Evolutionary conservation across 2,797 vertebrate genomes (phyloP), one percentile per base, ranked within the genome.

Genomic region (Scolopax bukidnonensis): DNA sequence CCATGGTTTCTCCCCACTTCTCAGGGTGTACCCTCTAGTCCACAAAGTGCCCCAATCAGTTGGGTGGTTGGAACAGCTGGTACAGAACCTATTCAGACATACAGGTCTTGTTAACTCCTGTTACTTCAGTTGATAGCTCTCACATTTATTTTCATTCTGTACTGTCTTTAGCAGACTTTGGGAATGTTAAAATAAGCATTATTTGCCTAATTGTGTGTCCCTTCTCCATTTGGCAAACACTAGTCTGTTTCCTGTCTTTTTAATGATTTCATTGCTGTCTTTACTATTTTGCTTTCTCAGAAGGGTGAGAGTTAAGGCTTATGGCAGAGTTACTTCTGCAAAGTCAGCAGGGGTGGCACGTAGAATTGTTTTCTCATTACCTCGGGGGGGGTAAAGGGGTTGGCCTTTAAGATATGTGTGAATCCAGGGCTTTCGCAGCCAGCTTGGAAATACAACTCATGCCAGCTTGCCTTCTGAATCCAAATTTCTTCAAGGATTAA

Each of bases 221-320:
- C 64, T 89, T 89, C 92, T 92, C 94, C 84, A 69, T 96, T 95
- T 95, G 96, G 86, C 92, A 96, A 90, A 92, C 53, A 89, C 12
- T 20, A 10, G 0, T 60, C 33, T 87, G n/a, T 80, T 94, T 81
- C 27, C 65, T 50, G 15, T 71, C 79, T 78, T 91, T 93, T 68
- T 51, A 78, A 73, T 50, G 3, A 45, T 88, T 61, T 74, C 38
- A 30, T 50, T 64, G 70, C 83, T 90, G 28, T 80, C 60, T 43
- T 43, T 78, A 54, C 41, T 47, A 24, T 94, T 96, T 95, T 61
- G 47, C 36, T 93, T 95, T 90, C 67, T 71, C 78, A 51, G 41
- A 40, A 57, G 11, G 53, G 33, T 71, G 45, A 38, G 65, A 95
- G 41, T 64, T 91, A 50, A 53, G 36, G 74, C 51, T 95, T 59